Evolutionary conservation across 1,140 invertebrate species (phyloP), one percentile per base, ranked within the genome.

Genomic region (Ericerus pela): DNA sequence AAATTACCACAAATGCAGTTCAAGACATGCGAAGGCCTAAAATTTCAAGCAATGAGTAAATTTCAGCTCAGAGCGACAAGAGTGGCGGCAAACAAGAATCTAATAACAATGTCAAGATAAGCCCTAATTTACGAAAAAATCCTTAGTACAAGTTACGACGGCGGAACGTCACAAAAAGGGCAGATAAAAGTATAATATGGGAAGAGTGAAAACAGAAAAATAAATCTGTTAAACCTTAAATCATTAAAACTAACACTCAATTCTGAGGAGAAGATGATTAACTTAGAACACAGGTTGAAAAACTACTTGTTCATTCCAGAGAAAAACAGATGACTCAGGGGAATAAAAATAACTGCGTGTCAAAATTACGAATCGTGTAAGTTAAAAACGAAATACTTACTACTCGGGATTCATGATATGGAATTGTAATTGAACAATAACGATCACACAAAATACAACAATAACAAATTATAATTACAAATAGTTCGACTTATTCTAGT

Each of bases 311-410:
- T 8, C 37, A 8, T 16, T 4, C 8, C 26, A 47, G 20, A 22
- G 10, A 16, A 47, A 47, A 47, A 47, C 41, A 47, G 41, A 47
- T 47, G 41, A 47, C 41, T 47, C 41, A 47, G 20, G 22, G 26
- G 20, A 10, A 47, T 47, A 16, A 24, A 47, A 47, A 22, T 14
- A 38, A 14, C 22, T 10, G 41, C 26, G 20, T 8, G 26, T 5
- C 14, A 24, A 8, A 47, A 3, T 24, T 33, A 10, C 30, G 8
- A n/a, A 33, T n/a, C 8, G n/a, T 10, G 22, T 16, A 47, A 47
- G 11, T 18, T 22, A 41, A 16, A 41, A 41, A 22, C 10, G 4
- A 3, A 10, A 22, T 47, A 47, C 41, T 47, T 47, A 47, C 41
- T 47, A 47, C 26, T 47, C 41, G 22, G 41, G 41, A 47, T 47